Percentiles rank a stretch among this genome's conserved stretches.
phyloP scores from a whole-genome alignment of 2,888 invertebrate species.

The Trissonchulus sp. region DNA sequence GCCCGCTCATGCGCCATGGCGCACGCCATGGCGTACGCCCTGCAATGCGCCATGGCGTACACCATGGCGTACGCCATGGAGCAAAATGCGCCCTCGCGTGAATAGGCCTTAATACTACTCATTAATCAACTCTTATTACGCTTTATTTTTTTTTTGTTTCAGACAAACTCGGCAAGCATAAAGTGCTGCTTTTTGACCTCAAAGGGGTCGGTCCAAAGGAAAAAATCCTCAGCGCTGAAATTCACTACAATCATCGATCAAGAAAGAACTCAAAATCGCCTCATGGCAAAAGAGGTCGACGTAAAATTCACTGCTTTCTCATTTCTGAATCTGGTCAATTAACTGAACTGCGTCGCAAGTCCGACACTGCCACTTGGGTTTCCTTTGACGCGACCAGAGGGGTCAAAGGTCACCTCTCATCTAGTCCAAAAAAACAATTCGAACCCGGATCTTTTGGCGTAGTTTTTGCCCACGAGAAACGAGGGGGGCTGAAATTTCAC shows the following conservation, averaged over 20 bases:
- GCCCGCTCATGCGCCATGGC: too few species aligned
- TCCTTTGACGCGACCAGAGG: conserved; percentile 13
- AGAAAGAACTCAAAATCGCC: background rate
- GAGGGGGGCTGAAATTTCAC: background rate
- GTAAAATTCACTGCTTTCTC: background rate
- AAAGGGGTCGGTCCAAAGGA: background rate
- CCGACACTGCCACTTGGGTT: background rate
- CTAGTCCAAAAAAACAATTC: too few species aligned
- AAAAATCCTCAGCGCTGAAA: conserved; percentile 9
- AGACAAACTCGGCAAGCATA: too few species aligned
- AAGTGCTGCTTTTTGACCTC: too few species aligned
- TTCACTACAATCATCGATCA: conserved; percentile 19
- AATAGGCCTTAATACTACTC: too few species aligned
- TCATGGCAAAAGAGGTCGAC: too few species aligned
- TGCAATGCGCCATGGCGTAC: too few species aligned
- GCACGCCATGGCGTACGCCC: too few species aligned
- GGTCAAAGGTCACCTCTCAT: background rate
- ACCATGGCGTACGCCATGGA: too few species aligned
- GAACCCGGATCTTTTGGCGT: background rate
- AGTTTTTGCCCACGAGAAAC: conserved; percentile 15
- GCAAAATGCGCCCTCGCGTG: too few species aligned
- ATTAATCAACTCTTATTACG: too few species aligned
- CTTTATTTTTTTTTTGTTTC: too few species aligned
- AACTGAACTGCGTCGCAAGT: background rate
- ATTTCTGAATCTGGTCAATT: background rate